Conservation (phyloP, 2,113 vertebrate species). For the Bambusicola thoracicus region DNA sequence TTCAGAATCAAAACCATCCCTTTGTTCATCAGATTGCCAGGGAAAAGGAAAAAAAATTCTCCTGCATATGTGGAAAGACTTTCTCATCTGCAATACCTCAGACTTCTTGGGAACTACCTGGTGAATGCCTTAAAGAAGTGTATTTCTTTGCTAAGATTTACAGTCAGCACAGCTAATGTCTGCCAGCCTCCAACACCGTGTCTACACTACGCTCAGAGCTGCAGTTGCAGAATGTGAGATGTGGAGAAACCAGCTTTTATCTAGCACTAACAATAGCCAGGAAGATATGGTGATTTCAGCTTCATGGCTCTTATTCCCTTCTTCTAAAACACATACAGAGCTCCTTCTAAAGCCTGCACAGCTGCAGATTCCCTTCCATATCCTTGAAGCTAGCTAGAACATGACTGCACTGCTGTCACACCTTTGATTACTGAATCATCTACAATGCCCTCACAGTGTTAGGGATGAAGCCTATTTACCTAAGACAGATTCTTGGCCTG, state of each 20-base stretch:
- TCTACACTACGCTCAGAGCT: neutral
- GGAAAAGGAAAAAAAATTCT: conserved; percentile 2
- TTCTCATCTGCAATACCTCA: conserved; percentile 34
- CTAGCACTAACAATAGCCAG: neutral
- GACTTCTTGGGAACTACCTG: conserved; percentile 3
- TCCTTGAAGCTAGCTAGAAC: conserved; percentile 30
- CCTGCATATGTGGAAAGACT: conserved; percentile 22
- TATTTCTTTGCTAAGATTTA: conserved; percentile 25
- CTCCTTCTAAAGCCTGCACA: neutral
- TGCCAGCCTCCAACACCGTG: neutral
- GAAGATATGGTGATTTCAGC: neutral
- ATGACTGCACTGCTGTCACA: neutral
- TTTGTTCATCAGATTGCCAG: conserved; percentile 32
- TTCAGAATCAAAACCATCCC: conserved; percentile 71
- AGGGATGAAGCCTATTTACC: conserved; percentile 12
- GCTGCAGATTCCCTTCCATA: conserved; percentile 9
- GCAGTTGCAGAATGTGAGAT: neutral
- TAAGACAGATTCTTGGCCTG: conserved; percentile 51
- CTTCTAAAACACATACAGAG: conserved; percentile 1
- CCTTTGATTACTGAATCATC: neutral
- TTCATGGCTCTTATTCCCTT: neutral
- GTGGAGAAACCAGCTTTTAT: conserved; percentile 13
- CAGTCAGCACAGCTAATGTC: neutral
- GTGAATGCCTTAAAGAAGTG: neutral
- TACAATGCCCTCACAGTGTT: neutral